Evolutionary conservation across 2,113 vertebrate genomes (phyloP).

Genomic region (Hylia prasina): DNA sequence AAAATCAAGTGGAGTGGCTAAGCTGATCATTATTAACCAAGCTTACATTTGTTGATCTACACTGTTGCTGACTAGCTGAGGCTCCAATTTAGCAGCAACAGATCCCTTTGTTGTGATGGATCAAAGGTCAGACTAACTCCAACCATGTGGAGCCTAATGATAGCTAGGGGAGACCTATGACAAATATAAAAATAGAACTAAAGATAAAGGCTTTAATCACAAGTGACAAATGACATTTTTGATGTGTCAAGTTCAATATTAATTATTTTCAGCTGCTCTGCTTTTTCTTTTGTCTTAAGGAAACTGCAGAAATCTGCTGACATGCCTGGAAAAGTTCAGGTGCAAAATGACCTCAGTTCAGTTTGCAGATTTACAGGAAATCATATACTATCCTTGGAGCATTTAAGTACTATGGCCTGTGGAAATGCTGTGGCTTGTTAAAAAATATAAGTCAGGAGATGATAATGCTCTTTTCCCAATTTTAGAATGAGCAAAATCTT

Average conservation of each 20-base stretch:
- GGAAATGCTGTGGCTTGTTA: neutral
- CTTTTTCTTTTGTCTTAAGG: slow-evolving; percentile 57
- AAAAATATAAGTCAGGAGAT: neutral
- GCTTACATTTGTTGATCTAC: neutral
- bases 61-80: neutral
- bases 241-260: slow-evolving; percentile 67
- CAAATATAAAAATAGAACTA: slow-evolving; percentile 61
- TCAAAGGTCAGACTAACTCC: slow-evolving; percentile 68
- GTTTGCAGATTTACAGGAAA: slow-evolving; percentile 61
- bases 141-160: slow-evolving; percentile 65
- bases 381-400: slow-evolving; percentile 11
- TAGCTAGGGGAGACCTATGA: slow-evolving; percentile 56
- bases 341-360: slow-evolving; percentile 54
- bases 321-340: slow-evolving; percentile 62
- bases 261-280: slow-evolving; percentile 65
- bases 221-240: slow-evolving; percentile 67
- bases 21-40: neutral
- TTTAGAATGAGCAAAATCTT: neutral
- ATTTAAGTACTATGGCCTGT: slow-evolving; percentile 10
- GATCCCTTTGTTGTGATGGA: slow-evolving; percentile 43
- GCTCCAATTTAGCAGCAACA: slow-evolving; percentile 34
- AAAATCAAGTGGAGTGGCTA: neutral
- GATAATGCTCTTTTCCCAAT: neutral
- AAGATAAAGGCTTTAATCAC: slow-evolving; percentile 65
- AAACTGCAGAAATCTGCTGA: slow-evolving; percentile 58